A percentile compares a stretch with the other conserved stretches of the same genome.
Conservation (phyloP, 2,113 vertebrate species). For the Cavia aperea region DNA sequence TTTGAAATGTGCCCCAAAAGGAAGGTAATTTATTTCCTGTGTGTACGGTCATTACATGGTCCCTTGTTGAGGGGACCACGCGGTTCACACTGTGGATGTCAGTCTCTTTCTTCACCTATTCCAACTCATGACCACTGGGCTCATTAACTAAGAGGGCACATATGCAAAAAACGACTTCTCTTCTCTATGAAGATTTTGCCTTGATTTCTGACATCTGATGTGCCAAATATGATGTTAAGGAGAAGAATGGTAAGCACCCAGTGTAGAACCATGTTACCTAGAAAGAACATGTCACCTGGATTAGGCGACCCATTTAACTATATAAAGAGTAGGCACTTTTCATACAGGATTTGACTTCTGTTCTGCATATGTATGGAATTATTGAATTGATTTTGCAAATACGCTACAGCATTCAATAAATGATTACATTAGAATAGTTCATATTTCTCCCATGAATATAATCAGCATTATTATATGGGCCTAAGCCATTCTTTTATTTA, state of each 20-base stretch:
- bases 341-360: background rate
- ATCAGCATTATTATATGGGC: background rate
- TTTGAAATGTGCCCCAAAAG: background rate
- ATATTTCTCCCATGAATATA: background rate
- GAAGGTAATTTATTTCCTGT: background rate
- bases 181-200: constrained; percentile 1
- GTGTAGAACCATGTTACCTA: background rate
- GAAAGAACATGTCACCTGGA: background rate
- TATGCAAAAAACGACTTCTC: background rate
- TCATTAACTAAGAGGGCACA: background rate
- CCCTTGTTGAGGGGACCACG: background rate
- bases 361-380: background rate
- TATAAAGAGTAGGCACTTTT: background rate
- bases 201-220: background rate
- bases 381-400: background rate
- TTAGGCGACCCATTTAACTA: background rate
- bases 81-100: background rate
- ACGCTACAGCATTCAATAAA: background rate
- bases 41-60: background rate
- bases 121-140: background rate
- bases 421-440: background rate
- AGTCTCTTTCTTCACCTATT: background rate
- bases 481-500: background rate
- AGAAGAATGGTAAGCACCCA: background rate
- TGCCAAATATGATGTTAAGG: background rate